Evolutionary conservation across 2,888 invertebrate species (phyloP), one percentile per base, ranked within the genome.

Genomic region (Dolichomitus sp.): DNA sequence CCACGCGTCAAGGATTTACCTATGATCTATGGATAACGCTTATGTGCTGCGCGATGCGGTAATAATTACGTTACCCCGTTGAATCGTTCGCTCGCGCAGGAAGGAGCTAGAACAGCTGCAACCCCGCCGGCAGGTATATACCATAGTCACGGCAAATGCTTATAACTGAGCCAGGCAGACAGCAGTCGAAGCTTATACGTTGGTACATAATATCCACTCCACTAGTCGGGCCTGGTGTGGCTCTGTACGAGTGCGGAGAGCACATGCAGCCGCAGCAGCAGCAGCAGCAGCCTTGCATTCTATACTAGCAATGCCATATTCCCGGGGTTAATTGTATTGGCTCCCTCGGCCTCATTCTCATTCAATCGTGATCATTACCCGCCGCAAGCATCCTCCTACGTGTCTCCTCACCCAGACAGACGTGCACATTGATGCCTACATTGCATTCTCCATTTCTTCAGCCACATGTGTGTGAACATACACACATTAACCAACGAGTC

Each of bases 331-430:
- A 92, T 92, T 91, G 92, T 91, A 91, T 90, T 91, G 90, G 90
- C 89, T 91, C 87, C 89, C 89, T 89, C 90, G 89, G 89, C 90
- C 92, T 92, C 91, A 91, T 92, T 92, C 90, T 89, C 91, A 92
- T 92, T 92, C 91, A 91, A 91, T 92, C 92, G 91, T 91, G 91
- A 92, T 91, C 92, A 91, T 91, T 91, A 91, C 89, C 87, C 88
- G 88, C 88, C 87, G 86, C 88, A 89, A 89, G 89, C 88, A 90
- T 91, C 90, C 90, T 89, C 89, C 89, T 90, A 90, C 90, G 88
- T 90, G 87, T 89, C 87, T 87, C 87, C 86, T 88, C 86, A 87
- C 87, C 82, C 80, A 80, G 80, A 81, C 74, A 79, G 72, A 68
- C 65, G 68, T 69, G 79, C 79, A 59, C 63, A 57, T 27, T 52